These are phyloP conservation scores for Macaria notata DNA, from an alignment of 2,888 invertebrate species.

Conservation along the genomic window DNA sequence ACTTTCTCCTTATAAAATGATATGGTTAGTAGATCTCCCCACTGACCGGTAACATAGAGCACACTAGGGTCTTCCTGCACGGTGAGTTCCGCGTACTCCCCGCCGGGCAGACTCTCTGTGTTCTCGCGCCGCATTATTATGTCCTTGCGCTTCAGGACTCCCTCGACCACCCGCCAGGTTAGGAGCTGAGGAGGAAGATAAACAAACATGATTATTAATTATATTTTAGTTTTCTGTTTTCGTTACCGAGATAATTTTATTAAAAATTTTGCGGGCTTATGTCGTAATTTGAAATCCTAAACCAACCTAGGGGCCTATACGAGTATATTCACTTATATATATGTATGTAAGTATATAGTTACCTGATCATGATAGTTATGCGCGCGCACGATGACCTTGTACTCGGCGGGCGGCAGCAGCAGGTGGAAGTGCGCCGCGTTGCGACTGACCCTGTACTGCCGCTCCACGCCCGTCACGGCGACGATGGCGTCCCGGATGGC, in stretches of 20 bases:
- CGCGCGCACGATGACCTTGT: conserved; percentile 83
- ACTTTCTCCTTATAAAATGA: neutral
- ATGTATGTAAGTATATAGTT: too few species aligned
- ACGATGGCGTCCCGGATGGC: conserved; percentile 88
- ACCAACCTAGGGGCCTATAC: too few species aligned
- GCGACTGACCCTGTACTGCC: conserved; percentile 83
- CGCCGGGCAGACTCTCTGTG: conserved; percentile 54
- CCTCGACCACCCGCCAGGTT: conserved; percentile 63
- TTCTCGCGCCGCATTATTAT: conserved; percentile 52
- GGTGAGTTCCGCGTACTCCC: conserved; percentile 48
- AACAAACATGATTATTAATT: too few species aligned
- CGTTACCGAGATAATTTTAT: too few species aligned
- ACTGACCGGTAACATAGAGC: conserved; percentile 59
- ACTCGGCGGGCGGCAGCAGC: conserved; percentile 86
- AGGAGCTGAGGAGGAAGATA: conserved; percentile 47
- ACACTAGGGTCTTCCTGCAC: conserved; percentile 50
- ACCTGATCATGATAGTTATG: conserved; percentile 82
- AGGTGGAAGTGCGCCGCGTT: conserved; percentile 88
- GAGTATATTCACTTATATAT: too few species aligned
- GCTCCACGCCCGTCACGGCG: conserved; percentile 82
- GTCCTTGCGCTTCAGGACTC: conserved; percentile 57
- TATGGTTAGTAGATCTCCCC: neutral
- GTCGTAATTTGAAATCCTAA: too few species aligned
- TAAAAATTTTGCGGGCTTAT: too few species aligned
- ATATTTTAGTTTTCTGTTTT: too few species aligned